A percentile compares a stretch with the other conserved stretches of the same genome.
Conservation (phyloP, 2,888 invertebrate species). For the Aphelenchoides bicaudatus region DNA sequence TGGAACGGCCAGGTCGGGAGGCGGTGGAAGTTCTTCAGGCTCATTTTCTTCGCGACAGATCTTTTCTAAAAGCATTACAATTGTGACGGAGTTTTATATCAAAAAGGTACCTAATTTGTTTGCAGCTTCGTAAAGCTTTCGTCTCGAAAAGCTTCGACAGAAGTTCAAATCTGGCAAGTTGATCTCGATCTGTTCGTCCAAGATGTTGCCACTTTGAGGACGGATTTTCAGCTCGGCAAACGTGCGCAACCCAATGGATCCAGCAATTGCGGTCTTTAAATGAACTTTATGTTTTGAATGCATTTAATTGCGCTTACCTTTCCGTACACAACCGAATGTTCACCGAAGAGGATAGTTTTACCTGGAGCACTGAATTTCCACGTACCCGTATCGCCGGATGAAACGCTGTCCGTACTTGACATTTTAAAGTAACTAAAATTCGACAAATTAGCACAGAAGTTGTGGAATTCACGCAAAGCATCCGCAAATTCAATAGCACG, state of each 20-base stretch:
- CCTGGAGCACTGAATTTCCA: slow-evolving; percentile 71
- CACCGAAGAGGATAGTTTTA: slow-evolving; percentile 89
- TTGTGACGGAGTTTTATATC: not conserved
- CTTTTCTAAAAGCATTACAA: not conserved
- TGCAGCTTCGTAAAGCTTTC: slow-evolving; percentile 16
- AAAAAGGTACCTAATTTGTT: slow-evolving; percentile 4
- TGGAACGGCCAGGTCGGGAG: slow-evolving; percentile 22
- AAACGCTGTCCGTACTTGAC: not conserved
- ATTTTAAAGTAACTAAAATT: too few species aligned
- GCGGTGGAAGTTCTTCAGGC: slow-evolving; percentile 18
- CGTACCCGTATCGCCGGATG: slow-evolving; percentile 10
- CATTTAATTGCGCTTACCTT: slow-evolving; percentile 66
- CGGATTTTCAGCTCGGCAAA: slow-evolving; percentile 8
- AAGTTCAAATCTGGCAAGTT: slow-evolving; percentile 19
- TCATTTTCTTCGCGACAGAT: slow-evolving; percentile 15
- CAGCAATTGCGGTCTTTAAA: slow-evolving; percentile 74
- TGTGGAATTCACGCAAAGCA: too few species aligned
- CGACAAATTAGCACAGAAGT: too few species aligned
- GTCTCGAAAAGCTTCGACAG: slow-evolving; percentile 17
- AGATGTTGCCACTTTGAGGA: not conserved
- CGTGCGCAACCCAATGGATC: slow-evolving; percentile 73
- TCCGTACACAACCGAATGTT: slow-evolving; percentile 90
- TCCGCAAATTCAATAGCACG: too few species aligned
- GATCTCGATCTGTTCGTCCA: slow-evolving; percentile 21
- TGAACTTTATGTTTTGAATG: not conserved